Evolutionary conservation across 2,113 vertebrate genomes (phyloP).

Genomic region (Phylloscopus trochiloides): DNA sequence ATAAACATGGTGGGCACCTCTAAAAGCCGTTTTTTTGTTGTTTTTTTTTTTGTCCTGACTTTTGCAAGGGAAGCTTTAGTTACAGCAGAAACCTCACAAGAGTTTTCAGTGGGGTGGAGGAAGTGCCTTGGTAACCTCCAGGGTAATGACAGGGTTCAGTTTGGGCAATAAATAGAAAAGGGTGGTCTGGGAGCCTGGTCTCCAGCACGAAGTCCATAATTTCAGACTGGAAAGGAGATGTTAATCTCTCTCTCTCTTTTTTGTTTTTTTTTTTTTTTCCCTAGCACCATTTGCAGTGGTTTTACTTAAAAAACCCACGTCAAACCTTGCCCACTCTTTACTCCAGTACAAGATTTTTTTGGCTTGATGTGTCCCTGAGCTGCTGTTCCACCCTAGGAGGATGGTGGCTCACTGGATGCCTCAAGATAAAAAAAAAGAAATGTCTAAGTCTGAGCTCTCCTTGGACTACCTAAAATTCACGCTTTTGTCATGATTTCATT

Average conservation of each 20-base stretch:
- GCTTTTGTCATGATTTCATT: neutral
- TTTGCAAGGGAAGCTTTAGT: neutral
- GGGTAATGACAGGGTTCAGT: neutral
- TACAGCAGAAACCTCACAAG: neutral
- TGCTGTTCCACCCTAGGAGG: neutral
- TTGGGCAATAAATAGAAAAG: conserved; percentile 17
- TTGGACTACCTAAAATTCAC: neutral
- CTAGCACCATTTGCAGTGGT: neutral
- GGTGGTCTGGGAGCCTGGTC: neutral
- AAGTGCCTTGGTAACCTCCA: neutral
- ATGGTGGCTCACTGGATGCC: neutral
- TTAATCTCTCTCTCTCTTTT: neutral
- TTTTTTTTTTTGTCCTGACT: neutral
- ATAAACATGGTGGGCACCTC: neutral
- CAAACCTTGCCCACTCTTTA: neutral
- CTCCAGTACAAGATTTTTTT: neutral
- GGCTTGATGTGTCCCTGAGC: neutral
- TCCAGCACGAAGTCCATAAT: neutral
- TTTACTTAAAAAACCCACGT: neutral
- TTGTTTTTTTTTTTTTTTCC: neutral
- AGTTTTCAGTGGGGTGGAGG: neutral
- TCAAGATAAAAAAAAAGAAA: neutral
- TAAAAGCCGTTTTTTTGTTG: neutral
- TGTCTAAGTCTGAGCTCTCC: neutral
- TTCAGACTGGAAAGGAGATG: neutral